phyloP scores from a whole-genome alignment of 2,888 invertebrate species.

The Rotaria socialis region DNA sequence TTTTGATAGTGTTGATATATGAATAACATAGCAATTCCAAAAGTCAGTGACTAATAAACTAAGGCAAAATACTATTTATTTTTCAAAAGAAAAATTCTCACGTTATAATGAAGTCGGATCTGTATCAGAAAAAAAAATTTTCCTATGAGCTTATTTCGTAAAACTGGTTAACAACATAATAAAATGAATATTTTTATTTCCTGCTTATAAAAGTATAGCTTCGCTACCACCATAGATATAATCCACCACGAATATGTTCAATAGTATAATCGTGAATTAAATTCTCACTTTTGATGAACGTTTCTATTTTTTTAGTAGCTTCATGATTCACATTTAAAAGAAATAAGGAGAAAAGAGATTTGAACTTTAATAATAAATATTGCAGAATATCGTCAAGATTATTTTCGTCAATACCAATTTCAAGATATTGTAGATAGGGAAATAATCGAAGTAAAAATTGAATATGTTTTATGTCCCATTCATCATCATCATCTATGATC shows the following conservation, averaged over 20 bases:
- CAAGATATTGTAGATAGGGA: background rate
- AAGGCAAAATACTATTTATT: too few relatives aligned
- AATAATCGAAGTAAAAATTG: background rate
- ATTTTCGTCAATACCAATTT: background rate
- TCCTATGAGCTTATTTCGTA: too few relatives aligned
- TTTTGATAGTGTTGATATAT: too few relatives aligned
- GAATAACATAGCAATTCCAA: too few relatives aligned
- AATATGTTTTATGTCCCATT: background rate
- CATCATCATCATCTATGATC: background rate
- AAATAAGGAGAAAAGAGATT: background rate
- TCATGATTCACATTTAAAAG: background rate
- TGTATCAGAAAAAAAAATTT: too few relatives aligned
- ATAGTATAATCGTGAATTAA: background rate
- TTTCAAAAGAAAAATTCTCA: too few relatives aligned
- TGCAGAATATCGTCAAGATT: background rate
- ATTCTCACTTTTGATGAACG: background rate
- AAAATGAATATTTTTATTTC: too few relatives aligned
- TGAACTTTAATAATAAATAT: background rate
- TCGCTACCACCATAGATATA: background rate
- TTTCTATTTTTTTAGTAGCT: background rate
- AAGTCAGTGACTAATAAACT: too few relatives aligned
- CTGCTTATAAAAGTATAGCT: too few relatives aligned
- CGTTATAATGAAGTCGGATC: too few relatives aligned
- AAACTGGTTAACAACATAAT: too few relatives aligned
- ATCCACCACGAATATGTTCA: background rate